Conservation (phyloP, 2,888 invertebrate genomes). For the Pachycephus smyrnensis region DNA sequence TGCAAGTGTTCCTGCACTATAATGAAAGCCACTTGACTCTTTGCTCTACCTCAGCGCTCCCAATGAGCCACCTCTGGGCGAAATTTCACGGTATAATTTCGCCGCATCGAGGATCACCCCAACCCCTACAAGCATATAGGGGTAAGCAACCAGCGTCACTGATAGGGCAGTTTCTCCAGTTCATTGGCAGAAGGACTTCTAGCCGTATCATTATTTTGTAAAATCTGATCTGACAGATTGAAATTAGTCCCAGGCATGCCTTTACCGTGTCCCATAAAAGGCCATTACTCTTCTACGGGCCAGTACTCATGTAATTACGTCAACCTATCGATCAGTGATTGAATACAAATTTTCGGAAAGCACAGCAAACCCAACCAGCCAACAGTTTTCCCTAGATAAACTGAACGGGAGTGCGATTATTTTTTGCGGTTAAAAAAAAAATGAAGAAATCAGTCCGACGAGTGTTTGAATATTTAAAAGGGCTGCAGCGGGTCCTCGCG, state of each 20-base stretch:
- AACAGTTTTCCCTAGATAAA: neutral
- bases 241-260: neutral
- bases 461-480: constrained; percentile 44
- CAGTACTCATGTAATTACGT: neutral
- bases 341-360: neutral
- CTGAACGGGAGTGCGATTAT: neutral
- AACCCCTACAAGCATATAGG: neutral
- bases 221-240: neutral
- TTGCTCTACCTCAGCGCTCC: constrained; percentile 5
- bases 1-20: constrained; percentile 36
- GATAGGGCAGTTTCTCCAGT: neutral
- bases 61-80: constrained; percentile 18
- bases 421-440: neutral
- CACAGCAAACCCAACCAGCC: neutral
- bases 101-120: neutral
- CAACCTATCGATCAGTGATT: neutral
- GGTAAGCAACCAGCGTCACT: neutral
- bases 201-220: neutral
- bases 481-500: constrained; percentile 29
- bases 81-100: constrained; percentile 32
- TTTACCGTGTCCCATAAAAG: neutral
- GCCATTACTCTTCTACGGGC: neutral
- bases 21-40: constrained; percentile 48
- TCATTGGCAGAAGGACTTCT: neutral
- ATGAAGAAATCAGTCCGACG: constrained; percentile 3